A percentile compares a stretch with the other conserved stretches of the same genome.
Conservation (phyloP, 2,888 invertebrate genomes). For the Netelia inedita region DNA sequence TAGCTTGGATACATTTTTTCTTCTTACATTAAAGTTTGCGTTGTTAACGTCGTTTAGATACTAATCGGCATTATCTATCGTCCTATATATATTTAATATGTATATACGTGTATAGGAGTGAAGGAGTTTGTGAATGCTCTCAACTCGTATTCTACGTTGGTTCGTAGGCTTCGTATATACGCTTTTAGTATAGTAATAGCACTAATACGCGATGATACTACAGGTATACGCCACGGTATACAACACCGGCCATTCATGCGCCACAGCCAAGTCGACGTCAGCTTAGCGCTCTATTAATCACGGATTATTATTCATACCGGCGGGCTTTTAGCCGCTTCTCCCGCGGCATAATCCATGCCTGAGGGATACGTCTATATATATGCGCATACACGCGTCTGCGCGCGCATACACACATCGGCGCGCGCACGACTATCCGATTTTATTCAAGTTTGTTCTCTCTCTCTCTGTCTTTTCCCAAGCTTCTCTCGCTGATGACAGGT, state of each 20-base stretch:
- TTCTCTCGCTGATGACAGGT: no score
- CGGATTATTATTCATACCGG: conserved; percentile 81
- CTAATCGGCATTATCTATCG: neutral
- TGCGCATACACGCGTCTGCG: neutral
- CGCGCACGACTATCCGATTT: neutral
- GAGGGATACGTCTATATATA: neutral
- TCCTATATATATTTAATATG: neutral
- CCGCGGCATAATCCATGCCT: neutral
- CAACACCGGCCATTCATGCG: conserved; percentile 76
- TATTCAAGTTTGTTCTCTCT: neutral
- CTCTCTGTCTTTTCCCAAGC: neutral
- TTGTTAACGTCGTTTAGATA: neutral
- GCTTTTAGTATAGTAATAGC: neutral
- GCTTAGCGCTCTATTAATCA: conserved; percentile 83
- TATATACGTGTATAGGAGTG: neutral
- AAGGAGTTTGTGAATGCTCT: neutral
- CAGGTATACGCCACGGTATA: neutral
- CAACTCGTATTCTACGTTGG: neutral
- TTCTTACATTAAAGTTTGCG: no score
- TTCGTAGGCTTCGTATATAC: neutral
- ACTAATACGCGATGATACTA: neutral
- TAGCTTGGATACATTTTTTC: no score
- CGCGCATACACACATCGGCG: neutral
- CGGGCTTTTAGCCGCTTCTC: conserved; percentile 75
- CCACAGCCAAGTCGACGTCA: conserved; percentile 76